Conservation (phyloP, 92 coral and sea anemone species). For the Siderastrea radians region DNA sequence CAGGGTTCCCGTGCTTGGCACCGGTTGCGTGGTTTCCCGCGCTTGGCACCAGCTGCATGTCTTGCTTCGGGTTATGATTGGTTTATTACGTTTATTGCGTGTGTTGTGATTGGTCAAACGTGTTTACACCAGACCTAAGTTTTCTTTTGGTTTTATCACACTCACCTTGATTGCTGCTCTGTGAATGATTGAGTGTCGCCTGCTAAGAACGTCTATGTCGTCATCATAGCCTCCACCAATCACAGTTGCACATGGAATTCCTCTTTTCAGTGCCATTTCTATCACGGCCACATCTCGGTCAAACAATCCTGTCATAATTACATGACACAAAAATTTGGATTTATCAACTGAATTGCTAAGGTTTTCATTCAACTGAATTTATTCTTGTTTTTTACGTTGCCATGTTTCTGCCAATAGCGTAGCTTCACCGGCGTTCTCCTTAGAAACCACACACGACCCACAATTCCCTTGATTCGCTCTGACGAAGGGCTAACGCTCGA, state of each 20-base stretch:
- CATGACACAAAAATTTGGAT: not conserved
- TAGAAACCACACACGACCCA: too few species aligned
- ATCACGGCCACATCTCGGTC: conserved; percentile 71
- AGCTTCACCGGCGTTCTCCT: too few species aligned
- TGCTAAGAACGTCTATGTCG: conserved; percentile 60
- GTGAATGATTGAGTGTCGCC: conserved; percentile 79
- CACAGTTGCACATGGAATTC: conserved; percentile 79
- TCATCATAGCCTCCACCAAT: conserved; percentile 86
- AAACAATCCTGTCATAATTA: conserved; percentile 49
- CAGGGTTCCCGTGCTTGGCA: not conserved
- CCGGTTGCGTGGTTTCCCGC: not conserved
- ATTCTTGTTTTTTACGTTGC: too few species aligned
- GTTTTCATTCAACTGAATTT: too few species aligned
- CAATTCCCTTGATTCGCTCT: too few species aligned
- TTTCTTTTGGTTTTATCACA: not conserved
- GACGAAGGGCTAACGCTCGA: too few species aligned
- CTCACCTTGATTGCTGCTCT: conserved; percentile 77
- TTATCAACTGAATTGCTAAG: not conserved
- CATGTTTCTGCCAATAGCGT: too few species aligned
- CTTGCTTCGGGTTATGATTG: not conserved
- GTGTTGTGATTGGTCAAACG: too few species aligned
- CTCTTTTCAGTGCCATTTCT: conserved; percentile 51
- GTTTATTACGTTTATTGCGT: not conserved
- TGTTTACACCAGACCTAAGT: not conserved
- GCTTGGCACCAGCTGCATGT: not conserved